Conservation (phyloP, 2,888 invertebrate species). For the Melolontha melolontha region DNA sequence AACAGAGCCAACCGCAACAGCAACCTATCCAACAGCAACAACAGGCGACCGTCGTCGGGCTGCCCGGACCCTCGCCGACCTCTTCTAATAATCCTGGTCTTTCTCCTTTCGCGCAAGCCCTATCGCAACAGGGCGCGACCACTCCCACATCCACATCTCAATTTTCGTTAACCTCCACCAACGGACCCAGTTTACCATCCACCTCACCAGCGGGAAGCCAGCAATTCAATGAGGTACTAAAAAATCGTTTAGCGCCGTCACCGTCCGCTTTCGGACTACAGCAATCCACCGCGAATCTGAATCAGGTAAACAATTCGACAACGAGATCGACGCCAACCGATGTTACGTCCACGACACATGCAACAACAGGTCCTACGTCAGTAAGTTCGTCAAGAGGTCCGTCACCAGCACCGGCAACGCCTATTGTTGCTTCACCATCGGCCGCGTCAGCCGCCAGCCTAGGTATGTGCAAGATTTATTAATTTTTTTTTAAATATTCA, state of each 20-base stretch:
- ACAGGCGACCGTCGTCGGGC: conserved; percentile 77
- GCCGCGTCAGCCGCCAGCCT: conserved; percentile 62
- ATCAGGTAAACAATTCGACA: conserved; percentile 61
- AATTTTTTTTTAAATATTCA: not conserved
- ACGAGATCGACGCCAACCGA: conserved; percentile 63
- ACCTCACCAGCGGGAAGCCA: conserved; percentile 63
- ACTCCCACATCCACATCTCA: conserved; percentile 62
- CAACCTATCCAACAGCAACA: conserved; percentile 64
- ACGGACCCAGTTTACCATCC: conserved; percentile 65
- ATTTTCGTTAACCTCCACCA: conserved; percentile 58
- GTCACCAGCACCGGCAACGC: conserved; percentile 68
- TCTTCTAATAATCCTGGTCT: conserved; percentile 71
- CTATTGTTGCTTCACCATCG: conserved; percentile 62
- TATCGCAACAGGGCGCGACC: conserved; percentile 63
- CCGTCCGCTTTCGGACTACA: conserved; percentile 60
- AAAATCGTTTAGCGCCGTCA: conserved; percentile 69
- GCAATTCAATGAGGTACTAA: conserved; percentile 72
- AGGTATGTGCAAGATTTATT: conserved; percentile 58
- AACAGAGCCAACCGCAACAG: conserved; percentile 59
- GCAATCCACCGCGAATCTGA: conserved; percentile 56
- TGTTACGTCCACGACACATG: conserved; percentile 70
- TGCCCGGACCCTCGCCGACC: conserved; percentile 82
- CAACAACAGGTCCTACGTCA: conserved; percentile 72
- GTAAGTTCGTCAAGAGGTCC: conserved; percentile 73
- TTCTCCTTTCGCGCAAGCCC: conserved; percentile 79